Conservation (phyloP, 2,113 vertebrate species). For the Alces alces region DNA sequence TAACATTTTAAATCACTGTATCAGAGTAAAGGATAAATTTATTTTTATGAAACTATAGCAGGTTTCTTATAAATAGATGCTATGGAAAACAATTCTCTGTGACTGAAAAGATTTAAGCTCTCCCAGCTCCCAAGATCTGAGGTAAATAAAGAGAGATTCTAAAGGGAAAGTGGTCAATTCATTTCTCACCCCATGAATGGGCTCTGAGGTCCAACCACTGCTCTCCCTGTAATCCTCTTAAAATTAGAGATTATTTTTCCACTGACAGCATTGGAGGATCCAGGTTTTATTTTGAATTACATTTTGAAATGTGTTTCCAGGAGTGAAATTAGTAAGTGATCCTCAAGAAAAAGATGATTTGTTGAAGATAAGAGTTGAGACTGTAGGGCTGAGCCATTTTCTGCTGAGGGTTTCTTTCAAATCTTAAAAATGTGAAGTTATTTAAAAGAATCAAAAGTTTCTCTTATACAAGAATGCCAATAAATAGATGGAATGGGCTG, state of each 20-base stretch:
- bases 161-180: neutral
- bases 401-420: neutral
- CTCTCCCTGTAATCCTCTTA: neutral
- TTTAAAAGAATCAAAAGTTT: neutral
- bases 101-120: neutral
- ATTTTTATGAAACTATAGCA: conserved; percentile 20
- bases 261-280: neutral
- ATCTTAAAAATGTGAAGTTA: neutral
- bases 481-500: neutral
- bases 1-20: neutral
- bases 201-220: neutral
- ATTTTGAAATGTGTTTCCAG: neutral
- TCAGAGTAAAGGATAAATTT: neutral
- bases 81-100: neutral
- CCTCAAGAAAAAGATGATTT: conserved; percentile 12
- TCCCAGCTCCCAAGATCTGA: neutral
- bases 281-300: neutral
- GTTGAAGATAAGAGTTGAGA: neutral
- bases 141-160: neutral
- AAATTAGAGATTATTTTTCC: neutral
- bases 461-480: neutral
- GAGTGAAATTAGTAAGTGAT: conserved; percentile 6
- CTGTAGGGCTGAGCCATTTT: neutral
- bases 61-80: neutral
- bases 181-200: neutral